phyloP scores from a whole-genome alignment of 2,113 vertebrate genomes.

The Toxotes chatareus region DNA sequence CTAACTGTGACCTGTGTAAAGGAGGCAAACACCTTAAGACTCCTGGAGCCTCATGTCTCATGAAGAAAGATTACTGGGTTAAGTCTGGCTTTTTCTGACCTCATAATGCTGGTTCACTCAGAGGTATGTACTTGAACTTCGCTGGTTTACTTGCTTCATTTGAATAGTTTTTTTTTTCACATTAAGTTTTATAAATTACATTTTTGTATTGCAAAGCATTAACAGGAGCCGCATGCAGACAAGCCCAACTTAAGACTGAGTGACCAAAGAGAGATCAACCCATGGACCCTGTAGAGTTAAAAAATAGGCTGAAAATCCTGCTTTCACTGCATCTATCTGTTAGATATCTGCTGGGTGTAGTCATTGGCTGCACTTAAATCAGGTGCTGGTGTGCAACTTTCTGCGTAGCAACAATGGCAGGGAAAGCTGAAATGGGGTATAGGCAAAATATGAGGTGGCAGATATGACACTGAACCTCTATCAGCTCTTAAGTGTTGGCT shows the following conservation, averaged over 20 bases:
- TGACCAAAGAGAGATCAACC: neutral
- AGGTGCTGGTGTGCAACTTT: neutral
- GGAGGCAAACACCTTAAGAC: neutral
- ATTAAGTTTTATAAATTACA: neutral
- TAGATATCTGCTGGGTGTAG: neutral
- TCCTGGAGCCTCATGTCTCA: neutral
- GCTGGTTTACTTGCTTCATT: neutral
- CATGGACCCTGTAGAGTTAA: neutral
- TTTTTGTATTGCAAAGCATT: neutral
- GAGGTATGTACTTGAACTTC: no score
- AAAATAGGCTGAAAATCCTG: neutral
- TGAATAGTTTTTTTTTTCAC: neutral
- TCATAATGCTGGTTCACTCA: neutral
- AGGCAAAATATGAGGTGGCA: neutral
- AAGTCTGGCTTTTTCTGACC: neutral
- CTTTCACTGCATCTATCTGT: neutral
- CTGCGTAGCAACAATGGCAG: neutral
- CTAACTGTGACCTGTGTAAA: conserved; percentile 1
- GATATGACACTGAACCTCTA: no score
- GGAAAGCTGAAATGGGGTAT: neutral
- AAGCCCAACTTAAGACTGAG: neutral
- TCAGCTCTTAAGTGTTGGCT: neutral
- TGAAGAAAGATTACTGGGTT: neutral
- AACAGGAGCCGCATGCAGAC: neutral
- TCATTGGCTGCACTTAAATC: neutral